phyloP scores from a whole-genome alignment of 2,113 vertebrate species.

The Protobothrops flavoviridis region DNA sequence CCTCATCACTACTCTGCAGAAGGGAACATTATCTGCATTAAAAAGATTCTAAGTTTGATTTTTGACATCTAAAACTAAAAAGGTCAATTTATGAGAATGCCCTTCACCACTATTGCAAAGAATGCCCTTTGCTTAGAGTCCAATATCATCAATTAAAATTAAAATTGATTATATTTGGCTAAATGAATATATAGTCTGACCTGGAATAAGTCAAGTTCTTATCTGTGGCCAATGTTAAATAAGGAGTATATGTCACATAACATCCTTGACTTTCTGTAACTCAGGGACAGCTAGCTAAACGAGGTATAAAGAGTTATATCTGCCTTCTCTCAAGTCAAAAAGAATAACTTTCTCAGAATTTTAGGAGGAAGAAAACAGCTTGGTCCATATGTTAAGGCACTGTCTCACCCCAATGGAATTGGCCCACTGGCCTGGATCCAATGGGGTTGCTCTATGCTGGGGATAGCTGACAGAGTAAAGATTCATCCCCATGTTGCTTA shows the following conservation, averaged over 20 bases:
- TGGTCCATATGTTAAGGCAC: background rate
- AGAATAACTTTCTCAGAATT: background rate
- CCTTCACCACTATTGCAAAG: background rate
- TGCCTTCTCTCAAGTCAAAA: background rate
- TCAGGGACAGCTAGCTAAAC: background rate
- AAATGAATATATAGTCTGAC: background rate
- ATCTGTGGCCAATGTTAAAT: background rate
- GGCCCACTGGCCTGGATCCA: background rate
- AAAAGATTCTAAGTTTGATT: background rate
- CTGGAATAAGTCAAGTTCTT: background rate
- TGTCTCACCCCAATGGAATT: background rate
- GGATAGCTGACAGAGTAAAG: background rate
- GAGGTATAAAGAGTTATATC: background rate
- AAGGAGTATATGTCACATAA: background rate
- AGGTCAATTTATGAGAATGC: background rate
- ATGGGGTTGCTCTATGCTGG: background rate
- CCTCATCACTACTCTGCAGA: background rate
- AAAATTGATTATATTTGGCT: background rate
- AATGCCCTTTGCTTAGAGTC: background rate
- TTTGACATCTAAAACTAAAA: background rate
- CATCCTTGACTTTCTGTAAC: background rate
- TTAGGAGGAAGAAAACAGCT: background rate
- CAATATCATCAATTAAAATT: background rate
- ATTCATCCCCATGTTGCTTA: background rate
- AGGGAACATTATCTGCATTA: background rate